phyloP scores from a whole-genome alignment of 2,113 vertebrate species.

The Alectura lathami region DNA sequence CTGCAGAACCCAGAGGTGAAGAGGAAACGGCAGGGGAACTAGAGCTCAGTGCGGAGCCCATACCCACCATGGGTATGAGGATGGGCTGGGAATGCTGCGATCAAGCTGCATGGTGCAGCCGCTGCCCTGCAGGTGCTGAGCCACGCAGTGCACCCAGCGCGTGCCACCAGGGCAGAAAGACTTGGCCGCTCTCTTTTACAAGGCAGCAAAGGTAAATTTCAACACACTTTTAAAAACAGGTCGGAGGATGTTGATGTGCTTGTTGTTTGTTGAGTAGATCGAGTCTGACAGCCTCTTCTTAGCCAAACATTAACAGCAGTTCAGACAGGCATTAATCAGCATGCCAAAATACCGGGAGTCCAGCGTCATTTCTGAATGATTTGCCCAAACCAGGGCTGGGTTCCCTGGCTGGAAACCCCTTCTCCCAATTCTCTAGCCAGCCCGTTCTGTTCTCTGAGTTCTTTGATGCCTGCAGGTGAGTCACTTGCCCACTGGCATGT shows the following conservation, averaged over 20 bases:
- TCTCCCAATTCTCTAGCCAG: background rate
- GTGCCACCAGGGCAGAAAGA: too few species aligned
- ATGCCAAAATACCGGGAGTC: background rate
- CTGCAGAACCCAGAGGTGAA: background rate
- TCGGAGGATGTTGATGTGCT: background rate
- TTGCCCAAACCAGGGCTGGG: background rate
- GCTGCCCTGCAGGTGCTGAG: background rate
- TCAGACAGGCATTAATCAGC: background rate
- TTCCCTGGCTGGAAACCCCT: background rate
- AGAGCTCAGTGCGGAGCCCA: too few species aligned
- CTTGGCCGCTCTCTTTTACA: background rate
- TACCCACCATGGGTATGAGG: too few species aligned
- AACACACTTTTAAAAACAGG: background rate
- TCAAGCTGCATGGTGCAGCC: background rate
- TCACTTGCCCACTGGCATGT: background rate
- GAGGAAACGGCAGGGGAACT: background rate
- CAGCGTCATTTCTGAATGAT: background rate
- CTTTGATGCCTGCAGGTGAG: background rate
- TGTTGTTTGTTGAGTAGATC: too few species aligned
- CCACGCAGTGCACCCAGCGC: background rate
- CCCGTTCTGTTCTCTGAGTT: background rate
- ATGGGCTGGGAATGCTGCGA: background rate
- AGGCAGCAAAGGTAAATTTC: background rate
- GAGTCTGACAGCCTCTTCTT: background rate
- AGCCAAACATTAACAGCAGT: background rate